Conservation (phyloP, 2,113 vertebrate species). For the Isurus oxyrinchus region DNA sequence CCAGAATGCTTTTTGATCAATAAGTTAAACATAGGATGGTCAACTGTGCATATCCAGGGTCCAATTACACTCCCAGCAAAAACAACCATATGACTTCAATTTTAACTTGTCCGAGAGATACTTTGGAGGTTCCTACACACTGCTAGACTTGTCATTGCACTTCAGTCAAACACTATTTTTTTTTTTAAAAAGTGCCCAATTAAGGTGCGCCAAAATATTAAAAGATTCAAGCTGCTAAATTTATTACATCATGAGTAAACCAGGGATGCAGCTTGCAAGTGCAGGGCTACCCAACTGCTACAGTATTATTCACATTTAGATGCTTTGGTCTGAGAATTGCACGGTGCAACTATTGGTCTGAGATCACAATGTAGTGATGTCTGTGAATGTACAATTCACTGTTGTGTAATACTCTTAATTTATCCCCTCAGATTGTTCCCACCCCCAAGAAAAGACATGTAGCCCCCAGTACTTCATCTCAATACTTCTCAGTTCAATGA, state of each 20-base stretch:
- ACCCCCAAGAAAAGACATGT: background rate
- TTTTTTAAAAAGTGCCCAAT: too few species aligned
- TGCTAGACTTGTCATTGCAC: too few species aligned
- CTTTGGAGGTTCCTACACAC: too few species aligned
- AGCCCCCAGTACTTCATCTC: background rate
- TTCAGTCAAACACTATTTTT: too few species aligned
- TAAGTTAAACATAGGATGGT: background rate
- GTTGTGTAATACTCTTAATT: background rate
- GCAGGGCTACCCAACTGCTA: background rate
- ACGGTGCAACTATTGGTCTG: background rate
- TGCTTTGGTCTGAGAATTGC: background rate
- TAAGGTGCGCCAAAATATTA: background rate
- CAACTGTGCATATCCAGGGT: background rate
- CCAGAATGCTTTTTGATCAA: background rate
- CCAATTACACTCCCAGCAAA: background rate
- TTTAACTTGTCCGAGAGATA: background rate
- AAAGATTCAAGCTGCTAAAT: background rate
- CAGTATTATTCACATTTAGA: background rate
- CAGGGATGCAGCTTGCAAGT: background rate
- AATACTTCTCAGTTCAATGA: background rate
- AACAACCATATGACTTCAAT: background rate
- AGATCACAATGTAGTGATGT: background rate
- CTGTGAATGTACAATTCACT: background rate
- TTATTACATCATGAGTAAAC: background rate
- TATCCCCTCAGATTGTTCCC: background rate